Evolutionary conservation across 37 sponge, comb jelly and placozoan genomes (phyloP).

Genomic region (Hexactinellida sp.): DNA sequence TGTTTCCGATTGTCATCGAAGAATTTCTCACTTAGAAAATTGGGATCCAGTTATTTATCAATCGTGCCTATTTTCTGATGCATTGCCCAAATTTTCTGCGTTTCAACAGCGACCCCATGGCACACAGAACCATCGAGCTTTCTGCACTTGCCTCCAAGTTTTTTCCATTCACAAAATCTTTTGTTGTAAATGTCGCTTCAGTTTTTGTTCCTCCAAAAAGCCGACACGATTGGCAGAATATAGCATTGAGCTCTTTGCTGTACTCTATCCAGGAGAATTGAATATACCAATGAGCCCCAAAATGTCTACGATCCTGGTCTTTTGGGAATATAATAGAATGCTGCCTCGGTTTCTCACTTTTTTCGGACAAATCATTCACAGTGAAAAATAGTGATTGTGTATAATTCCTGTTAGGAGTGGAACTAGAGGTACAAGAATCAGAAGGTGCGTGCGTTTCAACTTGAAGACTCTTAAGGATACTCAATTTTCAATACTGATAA

Average conservation of each 20-base stretch:
- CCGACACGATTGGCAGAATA: neutral
- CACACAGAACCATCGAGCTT: neutral
- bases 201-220: neutral
- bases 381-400: neutral
- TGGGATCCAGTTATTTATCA: neutral
- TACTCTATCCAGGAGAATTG: neutral
- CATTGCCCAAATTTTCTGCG: neutral
- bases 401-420: neutral
- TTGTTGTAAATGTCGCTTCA: neutral
- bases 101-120: neutral
- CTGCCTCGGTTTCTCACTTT: conserved; percentile 6
- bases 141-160: neutral
- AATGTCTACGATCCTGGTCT: neutral
- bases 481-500: no score
- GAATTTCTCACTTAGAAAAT: neutral
- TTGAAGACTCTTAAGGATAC: no score
- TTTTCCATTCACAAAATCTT: neutral
- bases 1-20: neutral
- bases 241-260: neutral
- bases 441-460: no score
- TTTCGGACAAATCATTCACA: conserved; percentile 9
- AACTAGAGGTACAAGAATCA: neutral
- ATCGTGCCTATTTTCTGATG: neutral
- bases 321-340: neutral
- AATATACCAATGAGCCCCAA: neutral